A percentile compares a stretch with the other conserved stretches of the same genome.
These are phyloP conservation scores for Semnornis frantzii DNA, from an alignment of 2,113 vertebrate genomes.

Conservation along the genomic window DNA sequence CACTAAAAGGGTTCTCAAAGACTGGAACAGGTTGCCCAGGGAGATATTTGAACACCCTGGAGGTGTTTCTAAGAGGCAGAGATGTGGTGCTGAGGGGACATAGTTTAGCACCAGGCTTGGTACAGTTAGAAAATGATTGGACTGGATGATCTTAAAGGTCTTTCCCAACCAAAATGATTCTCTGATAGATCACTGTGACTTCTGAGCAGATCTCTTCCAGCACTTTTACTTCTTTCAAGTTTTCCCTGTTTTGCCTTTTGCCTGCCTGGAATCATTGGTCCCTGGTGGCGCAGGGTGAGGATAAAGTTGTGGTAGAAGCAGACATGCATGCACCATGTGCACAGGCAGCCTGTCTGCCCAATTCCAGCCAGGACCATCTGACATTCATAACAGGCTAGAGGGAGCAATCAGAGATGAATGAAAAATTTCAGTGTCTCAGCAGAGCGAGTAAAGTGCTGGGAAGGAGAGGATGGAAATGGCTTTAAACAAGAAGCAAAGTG, in stretches of 20 bases:
- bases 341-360: background rate
- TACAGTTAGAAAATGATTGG: too few species aligned
- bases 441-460: background rate
- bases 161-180: too few species aligned
- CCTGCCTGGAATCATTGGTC: background rate
- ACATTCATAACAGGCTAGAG: background rate
- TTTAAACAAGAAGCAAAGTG: background rate
- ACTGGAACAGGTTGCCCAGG: too few species aligned
- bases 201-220: background rate
- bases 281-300: background rate
- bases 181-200: background rate
- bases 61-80: too few species aligned
- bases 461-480: background rate
- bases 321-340: fast-evolving
- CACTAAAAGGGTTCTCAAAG: too few species aligned
- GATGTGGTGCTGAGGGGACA: too few species aligned
- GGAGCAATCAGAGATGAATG: background rate
- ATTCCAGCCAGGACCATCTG: background rate
- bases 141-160: too few species aligned
- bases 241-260: background rate
- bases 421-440: background rate
- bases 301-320: background rate
- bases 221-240: background rate
- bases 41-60: too few species aligned
- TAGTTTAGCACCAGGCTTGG: too few species aligned